Evolutionary conservation across 2,113 vertebrate genomes (phyloP), one percentile per base, ranked within the genome.

Genomic region (Prunella himalayana): DNA sequence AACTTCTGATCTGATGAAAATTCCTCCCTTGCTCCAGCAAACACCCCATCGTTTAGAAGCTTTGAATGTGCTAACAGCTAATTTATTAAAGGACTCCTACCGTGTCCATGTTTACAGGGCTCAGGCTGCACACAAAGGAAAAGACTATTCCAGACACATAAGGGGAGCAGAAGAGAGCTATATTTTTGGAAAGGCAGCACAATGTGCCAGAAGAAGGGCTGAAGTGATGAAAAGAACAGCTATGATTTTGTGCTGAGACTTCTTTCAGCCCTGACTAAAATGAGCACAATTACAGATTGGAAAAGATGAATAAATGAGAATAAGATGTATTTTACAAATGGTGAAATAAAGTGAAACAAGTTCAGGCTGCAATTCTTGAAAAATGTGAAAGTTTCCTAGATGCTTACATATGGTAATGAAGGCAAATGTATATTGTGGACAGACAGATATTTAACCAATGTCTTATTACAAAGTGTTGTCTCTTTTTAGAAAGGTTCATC

Each of bases 31-130:
- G 0, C 56, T 92, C 83, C 79, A 90, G 93, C 86, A 75, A 93
- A 93, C 93, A 92, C 90, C 71, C 85, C 31, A 92, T 93, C 39
- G 0, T 77, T 96, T 78, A 78, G 79, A 77, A 88, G 88, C 88
- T 93, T 21, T 83, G 82, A 83, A 92, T 63, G 88, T 86, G 82
- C 92, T 93, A 94, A 93, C 90, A 95, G 93, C 82, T 94, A 80
- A 95, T 97, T 96, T 92, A 94, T 95, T 93, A 93, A 83, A 92
- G 60, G 71, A 53, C 79, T 92, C 95, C 95, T 56, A 82, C 85
- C 10, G 18, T 44, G 90, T 15, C 89, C 63, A 20, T 89, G 92
- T 91, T 95, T 95, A 94, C 90, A 80, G 54, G 82, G 81, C 82
- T 95, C 65, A 20, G 77, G 73, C 81, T 64, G 71, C 73, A 65